Evolutionary conservation across 2,113 vertebrate species (phyloP).

Genomic region (Passer montanus): DNA sequence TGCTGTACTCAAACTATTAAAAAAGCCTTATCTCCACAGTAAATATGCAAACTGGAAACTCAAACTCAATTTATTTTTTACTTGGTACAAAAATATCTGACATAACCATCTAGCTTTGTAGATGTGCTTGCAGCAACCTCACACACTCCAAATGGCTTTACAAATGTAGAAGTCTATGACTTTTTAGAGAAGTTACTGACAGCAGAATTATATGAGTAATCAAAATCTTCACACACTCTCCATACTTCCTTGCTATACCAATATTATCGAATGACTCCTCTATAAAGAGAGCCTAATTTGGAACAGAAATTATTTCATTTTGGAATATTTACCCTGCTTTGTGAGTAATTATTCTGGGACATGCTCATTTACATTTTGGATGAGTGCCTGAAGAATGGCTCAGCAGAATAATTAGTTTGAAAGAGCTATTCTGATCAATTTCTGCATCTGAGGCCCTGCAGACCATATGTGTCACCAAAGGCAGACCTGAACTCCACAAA

Average conservation of each 20-base stretch:
- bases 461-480: background rate
- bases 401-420: slow-evolving; percentile 29
- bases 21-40: background rate
- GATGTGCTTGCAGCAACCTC: background rate
- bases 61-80: background rate
- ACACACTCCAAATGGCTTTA: background rate
- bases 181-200: slow-evolving; percentile 17
- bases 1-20: background rate
- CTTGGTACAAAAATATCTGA: background rate
- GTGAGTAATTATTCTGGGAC: slow-evolving; percentile 38
- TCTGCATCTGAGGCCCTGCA: slow-evolving; percentile 27
- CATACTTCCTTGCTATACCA: background rate
- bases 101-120: background rate
- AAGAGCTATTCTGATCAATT: slow-evolving; percentile 29
- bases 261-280: background rate
- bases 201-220: slow-evolving; percentile 18
- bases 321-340: slow-evolving; percentile 17
- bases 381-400: slow-evolving; percentile 24
- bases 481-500: background rate
- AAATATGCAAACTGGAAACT: slow-evolving; percentile 12
- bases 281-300: background rate
- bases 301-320: slow-evolving; percentile 23
- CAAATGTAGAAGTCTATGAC: background rate
- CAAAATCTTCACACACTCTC: slow-evolving; percentile 4
- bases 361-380: slow-evolving; percentile 46